phyloP scores from a whole-genome alignment of 2,113 vertebrate species.

The Athene noctua region DNA sequence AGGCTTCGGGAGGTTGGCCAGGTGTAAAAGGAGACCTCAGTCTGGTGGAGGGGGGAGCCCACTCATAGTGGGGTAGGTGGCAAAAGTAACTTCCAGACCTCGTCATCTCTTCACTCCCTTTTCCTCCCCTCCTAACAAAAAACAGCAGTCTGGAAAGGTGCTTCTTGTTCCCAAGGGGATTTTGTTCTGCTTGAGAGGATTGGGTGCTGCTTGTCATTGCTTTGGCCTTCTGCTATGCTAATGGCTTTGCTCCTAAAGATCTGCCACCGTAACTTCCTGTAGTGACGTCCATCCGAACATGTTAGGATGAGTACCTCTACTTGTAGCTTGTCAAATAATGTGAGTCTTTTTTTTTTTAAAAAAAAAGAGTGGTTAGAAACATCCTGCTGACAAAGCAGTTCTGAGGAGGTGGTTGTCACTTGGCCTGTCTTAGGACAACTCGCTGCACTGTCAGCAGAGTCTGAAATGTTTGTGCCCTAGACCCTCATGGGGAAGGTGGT shows the following conservation, averaged over 20 bases:
- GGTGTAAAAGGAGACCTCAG: not conserved
- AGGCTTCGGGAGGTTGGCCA: not conserved
- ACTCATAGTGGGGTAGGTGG: rapidly evolving
- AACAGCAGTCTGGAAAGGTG: not conserved
- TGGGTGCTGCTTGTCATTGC: not conserved
- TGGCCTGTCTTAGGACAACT: rapidly evolving
- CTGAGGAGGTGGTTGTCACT: not conserved
- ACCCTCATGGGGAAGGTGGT: not conserved
- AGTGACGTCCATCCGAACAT: rapidly evolving
- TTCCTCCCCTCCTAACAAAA: not conserved
- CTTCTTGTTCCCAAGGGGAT: not conserved
- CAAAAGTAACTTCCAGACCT: rapidly evolving
- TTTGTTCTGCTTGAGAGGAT: not conserved
- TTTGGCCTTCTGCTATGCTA: not conserved
- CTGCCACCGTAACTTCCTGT: not conserved
- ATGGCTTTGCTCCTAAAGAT: not conserved
- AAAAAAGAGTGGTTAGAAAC: not conserved
- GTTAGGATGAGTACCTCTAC: not conserved
- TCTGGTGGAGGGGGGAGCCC: not conserved
- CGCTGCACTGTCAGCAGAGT: rapidly evolving
- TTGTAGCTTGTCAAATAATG: not conserved
- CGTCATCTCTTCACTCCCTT: rapidly evolving
- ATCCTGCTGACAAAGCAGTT: rapidly evolving
- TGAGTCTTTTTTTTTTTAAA: not conserved
- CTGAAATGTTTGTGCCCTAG: not conserved